Conservation (phyloP, 2,888 invertebrate genomes). For the Eupeodes luniger region DNA sequence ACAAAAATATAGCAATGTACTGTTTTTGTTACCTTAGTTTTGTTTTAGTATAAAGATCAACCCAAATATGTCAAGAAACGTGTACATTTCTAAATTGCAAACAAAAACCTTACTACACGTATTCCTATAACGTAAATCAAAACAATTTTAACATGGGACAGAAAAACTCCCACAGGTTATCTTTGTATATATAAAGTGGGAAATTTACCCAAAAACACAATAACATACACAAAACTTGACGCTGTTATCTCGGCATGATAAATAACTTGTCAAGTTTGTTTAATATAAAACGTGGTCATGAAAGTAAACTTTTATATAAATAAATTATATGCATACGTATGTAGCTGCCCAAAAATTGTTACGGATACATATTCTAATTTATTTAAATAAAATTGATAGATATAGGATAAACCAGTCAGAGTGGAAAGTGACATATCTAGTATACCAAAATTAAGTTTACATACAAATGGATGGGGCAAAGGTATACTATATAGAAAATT, state of each 20-base stretch:
- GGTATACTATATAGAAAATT: too few species aligned
- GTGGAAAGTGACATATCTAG: not conserved
- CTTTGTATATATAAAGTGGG: not conserved
- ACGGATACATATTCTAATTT: slow-evolving; percentile 8
- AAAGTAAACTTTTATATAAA: not conserved
- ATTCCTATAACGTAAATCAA: not conserved
- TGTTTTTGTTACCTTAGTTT: not conserved
- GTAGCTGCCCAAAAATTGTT: slow-evolving; percentile 18
- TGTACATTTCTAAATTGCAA: not conserved
- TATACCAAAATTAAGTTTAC: too few species aligned
- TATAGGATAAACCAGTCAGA: not conserved
- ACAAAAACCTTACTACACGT: not conserved
- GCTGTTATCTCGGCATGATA: slow-evolving; percentile 21
- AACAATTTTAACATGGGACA: not conserved
- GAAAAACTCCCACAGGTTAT: not conserved
- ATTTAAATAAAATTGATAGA: slow-evolving; percentile 21
- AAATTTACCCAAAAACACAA: not conserved
- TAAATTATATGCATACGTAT: too few species aligned
- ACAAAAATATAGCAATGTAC: too few species aligned
- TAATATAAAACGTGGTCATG: slow-evolving; percentile 12
- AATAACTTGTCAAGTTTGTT: slow-evolving; percentile 16
- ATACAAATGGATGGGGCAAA: too few species aligned
- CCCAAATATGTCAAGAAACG: not conserved
- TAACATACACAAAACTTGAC: not conserved
- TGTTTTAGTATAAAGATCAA: not conserved